Percentiles rank a stretch among this genome's conserved stretches.
Evolutionary conservation across 2,888 invertebrate genomes (phyloP).

Genomic region (Sisyra terminalis): DNA sequence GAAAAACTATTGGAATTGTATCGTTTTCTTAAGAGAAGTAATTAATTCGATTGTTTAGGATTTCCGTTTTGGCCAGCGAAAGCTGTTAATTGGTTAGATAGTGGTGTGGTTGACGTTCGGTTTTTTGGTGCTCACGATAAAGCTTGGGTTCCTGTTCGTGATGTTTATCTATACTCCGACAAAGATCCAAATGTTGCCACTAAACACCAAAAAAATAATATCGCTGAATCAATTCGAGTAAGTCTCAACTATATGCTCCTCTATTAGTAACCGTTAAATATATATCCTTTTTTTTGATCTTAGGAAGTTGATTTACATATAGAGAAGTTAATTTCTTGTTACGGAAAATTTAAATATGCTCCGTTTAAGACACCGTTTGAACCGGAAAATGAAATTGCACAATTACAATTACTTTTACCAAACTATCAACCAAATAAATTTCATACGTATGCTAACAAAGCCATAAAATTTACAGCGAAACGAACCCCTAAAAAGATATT

Average conservation of each 20-base stretch:
- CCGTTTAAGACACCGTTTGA: slow-evolving; percentile 52
- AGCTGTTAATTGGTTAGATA: slow-evolving; percentile 50
- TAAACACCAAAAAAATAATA: slow-evolving; percentile 37
- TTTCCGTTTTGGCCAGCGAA: slow-evolving; percentile 98
- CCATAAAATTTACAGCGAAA: no score
- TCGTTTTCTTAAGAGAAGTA: no score
- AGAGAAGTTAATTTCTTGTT: slow-evolving; percentile 49
- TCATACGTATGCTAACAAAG: background rate
- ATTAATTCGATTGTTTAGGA: no score
- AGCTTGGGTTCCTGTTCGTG: slow-evolving; percentile 74
- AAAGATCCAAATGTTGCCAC: slow-evolving; percentile 51
- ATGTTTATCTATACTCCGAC: slow-evolving; percentile 69
- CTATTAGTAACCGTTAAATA: background rate
- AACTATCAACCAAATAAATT: slow-evolving; percentile 8
- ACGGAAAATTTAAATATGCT: slow-evolving; percentile 58
- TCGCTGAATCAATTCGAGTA: slow-evolving; percentile 43
- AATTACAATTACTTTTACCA: slow-evolving; percentile 48
- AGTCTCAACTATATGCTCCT: slow-evolving; percentile 6
- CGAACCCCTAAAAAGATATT: no score
- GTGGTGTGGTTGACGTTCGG: slow-evolving; percentile 67
- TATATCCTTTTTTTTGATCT: slow-evolving; percentile 15
- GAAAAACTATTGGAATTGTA: no score
- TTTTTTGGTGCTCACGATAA: slow-evolving; percentile 94
- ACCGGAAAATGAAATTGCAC: slow-evolving; percentile 39
- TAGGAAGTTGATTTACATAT: slow-evolving; percentile 65